phyloP scores from a whole-genome alignment of 1,140 invertebrate species.

The Arion vulgaris region DNA sequence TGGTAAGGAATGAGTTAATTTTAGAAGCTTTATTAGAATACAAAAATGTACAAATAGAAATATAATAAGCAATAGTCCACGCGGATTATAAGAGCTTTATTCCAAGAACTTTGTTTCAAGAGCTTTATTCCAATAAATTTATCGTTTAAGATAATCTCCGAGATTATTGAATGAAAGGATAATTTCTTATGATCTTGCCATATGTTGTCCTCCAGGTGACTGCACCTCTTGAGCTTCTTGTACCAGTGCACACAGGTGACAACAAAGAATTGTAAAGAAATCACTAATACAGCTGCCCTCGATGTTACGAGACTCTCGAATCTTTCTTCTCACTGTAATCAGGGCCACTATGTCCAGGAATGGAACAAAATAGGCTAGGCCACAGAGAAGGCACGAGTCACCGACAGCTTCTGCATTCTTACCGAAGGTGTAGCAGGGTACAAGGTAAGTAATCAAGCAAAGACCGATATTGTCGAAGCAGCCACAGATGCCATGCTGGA shows the following conservation, averaged over 20 bases:
- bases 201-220: slow-evolving; percentile 15
- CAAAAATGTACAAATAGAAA: no score
- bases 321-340: slow-evolving; percentile 46
- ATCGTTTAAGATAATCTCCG: no score
- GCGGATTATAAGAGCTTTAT: no score
- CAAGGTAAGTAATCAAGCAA: slow-evolving; percentile 64
- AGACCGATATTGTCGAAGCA: slow-evolving; percentile 62
- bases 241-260: slow-evolving; percentile 16
- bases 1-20: no score
- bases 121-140: no score
- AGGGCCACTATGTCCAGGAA: slow-evolving; percentile 38
- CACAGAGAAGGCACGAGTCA: slow-evolving; percentile 59
- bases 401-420: slow-evolving; percentile 65
- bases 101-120: neutral
- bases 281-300: slow-evolving; percentile 32
- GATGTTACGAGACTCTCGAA: slow-evolving; percentile 56
- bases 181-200: slow-evolving; percentile 10
- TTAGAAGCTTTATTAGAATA: no score
- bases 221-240: slow-evolving; percentile 33
- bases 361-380: slow-evolving; percentile 49
- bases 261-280: neutral
- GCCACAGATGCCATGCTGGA: slow-evolving; percentile 59
- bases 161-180: no score
- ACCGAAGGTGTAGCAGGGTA: slow-evolving; percentile 63
- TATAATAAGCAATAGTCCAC: no score